Conservation (phyloP, 2,113 vertebrate species). For the Barbus barbus region DNA sequence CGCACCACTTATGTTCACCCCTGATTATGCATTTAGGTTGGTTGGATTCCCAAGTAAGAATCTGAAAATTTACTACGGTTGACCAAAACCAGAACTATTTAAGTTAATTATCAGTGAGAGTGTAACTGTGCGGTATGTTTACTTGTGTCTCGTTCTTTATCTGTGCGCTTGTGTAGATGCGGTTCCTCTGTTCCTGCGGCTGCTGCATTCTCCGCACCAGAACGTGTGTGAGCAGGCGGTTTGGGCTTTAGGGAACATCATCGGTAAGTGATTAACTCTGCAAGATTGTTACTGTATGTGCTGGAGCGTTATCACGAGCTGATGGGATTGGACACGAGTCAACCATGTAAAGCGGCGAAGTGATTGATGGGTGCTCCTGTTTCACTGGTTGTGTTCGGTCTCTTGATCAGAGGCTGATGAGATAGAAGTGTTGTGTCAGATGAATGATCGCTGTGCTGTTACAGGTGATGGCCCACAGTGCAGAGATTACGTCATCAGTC, state of each 20-base stretch:
- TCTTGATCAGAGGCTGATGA: not conserved
- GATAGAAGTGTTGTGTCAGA: too few relatives aligned
- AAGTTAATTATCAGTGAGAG: too few relatives aligned
- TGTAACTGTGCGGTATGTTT: too few relatives aligned
- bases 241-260: constrained; percentile 98
- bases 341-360: too few relatives aligned
- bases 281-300: not conserved
- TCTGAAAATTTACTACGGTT: too few relatives aligned
- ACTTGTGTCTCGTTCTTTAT: not conserved
- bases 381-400: not conserved
- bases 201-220: constrained; percentile 93
- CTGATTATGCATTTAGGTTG: too few relatives aligned
- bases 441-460: not conserved
- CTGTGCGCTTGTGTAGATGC: constrained; percentile 78
- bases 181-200: constrained; percentile 92
- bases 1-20: too few relatives aligned
- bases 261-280: constrained; percentile 78
- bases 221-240: constrained; percentile 98
- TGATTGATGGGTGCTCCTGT: too few relatives aligned
- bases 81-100: too few relatives aligned
- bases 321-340: too few relatives aligned
- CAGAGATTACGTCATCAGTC: constrained; percentile 96
- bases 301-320: too few relatives aligned
- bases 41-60: too few relatives aligned
- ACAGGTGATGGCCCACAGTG: constrained; percentile 96